Evolutionary conservation across 2,797 vertebrate species (phyloP).

Genomic region (Euthynnus affinis): DNA sequence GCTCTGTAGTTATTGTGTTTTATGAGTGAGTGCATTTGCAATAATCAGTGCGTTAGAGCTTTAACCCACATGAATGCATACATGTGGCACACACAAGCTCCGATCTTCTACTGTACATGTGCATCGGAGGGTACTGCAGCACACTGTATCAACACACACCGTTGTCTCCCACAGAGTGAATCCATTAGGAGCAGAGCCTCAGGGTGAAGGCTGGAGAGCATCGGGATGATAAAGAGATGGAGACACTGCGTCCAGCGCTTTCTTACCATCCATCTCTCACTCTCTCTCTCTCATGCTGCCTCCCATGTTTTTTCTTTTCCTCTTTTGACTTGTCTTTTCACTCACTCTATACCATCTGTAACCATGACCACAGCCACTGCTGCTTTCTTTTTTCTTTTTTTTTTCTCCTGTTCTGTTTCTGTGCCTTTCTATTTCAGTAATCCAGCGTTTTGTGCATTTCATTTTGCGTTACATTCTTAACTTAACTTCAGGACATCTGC

Average conservation of each 20-base stretch:
- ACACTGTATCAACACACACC: neutral
- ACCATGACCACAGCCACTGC: constrained; percentile 20
- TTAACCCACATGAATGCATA: neutral
- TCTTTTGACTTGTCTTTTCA: constrained; percentile 23
- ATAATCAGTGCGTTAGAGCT: neutral
- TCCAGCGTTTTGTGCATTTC: neutral
- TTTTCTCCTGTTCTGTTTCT: neutral
- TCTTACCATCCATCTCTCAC: constrained; percentile 20
- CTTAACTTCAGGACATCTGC: neutral
- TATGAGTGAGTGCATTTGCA: too few relatives aligned
- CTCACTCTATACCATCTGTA: constrained; percentile 41
- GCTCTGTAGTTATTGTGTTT: too few relatives aligned
- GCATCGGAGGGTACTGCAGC: constrained; percentile 13
- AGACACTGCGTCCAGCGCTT: constrained; percentile 13
- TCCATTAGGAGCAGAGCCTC: constrained; percentile 57
- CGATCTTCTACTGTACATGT: neutral
- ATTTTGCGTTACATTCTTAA: neutral
- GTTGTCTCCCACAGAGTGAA: constrained; percentile 29
- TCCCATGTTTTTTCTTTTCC: constrained; percentile 17
- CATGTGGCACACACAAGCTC: neutral
- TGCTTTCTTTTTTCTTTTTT: neutral
- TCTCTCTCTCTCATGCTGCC: constrained; percentile 10
- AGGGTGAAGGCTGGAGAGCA: constrained; percentile 38
- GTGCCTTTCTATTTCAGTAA: neutral
- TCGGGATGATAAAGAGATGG: constrained; percentile 40